Evolutionary conservation across 2,113 vertebrate genomes (phyloP), one percentile per base, ranked within the genome.

Genomic region (Sinocyclocheilus rhinocerous): DNA sequence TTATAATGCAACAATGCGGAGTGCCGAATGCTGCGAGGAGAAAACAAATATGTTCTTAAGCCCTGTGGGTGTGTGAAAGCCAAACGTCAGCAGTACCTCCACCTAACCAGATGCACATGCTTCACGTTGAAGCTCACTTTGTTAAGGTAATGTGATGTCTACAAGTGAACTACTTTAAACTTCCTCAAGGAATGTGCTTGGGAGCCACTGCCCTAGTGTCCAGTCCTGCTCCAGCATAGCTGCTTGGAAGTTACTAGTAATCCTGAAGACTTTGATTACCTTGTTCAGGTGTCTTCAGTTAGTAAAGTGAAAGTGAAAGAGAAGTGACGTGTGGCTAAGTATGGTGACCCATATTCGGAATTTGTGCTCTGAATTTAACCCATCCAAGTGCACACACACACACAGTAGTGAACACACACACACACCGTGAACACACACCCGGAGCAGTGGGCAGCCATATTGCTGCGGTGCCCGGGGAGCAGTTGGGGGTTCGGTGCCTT

Each of bases 1-100:
- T 91, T 89, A 90, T 89, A 87, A 85, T 81, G 79, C 81, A 89
- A 89, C 91, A 92, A 89, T 90, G 76, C 67, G 63, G 81, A 59
- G 77, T 80, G 85, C 45, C 88, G 79, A 90, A 61, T 90, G 85
- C 91, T 92, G 84, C 15, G 63, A n/a, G 80, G 75, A 48, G 87
- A 20, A 57, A 65, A 70, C 81, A 84, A 89, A 72, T 89, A 87
- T 91, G 83, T 87, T 84, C 18, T 79, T 36, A 42, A 59, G 5
- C 20, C 33, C n/a, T 42, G 57, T 70, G 33, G 8, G 18, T 69
- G 72, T 59, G 59, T n/a, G 15, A 45, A 45, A 72, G 20, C 18
- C 18, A 22, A 39, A n/a, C 18, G 57, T 45, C 20, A 39, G 81
- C 24, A 48, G 12, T 50, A 76, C 6, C 39, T 45, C 39, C 18